Evolutionary conservation across 2,113 vertebrate species (phyloP), one percentile per base, ranked within the genome.

Genomic region (Atractosteus spatula): DNA sequence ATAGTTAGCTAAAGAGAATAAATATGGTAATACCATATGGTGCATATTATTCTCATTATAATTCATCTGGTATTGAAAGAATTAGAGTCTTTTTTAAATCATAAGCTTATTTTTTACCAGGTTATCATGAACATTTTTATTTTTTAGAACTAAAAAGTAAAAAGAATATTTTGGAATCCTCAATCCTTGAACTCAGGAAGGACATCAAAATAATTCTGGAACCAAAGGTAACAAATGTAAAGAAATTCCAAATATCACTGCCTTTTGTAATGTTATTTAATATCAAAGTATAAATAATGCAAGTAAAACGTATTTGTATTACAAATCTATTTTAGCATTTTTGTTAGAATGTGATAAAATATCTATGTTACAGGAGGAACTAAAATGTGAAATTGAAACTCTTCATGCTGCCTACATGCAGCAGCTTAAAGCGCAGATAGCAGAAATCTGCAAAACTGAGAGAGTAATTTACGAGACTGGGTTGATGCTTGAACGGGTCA

Each of bases 401-500:
- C 68, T 70, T n/a, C 74, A 76, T 56, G 64, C 68, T 5, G 8
- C 51, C 14, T 80, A 78, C 56, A 17, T 66, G 3, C 0, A 8
- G 0, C 82, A 77, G 42, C 0, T 65, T 61, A 71, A 72, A 76
- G 17, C 0, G 2, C 82, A 79, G 5, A 80, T 84, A 17, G 75
- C 78, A 71, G 59, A 6, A 29, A n/a, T 90, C 42, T 89, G 80
- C 78, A 71, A 76, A 17, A 76, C 83, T 7, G 91, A 91, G 76
- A 78, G 71, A 76, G 80, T 80, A 73, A 78, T 86, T 71, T 92
- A 85, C 41, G 77, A 85, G 75, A 3, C 81, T 8, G 80, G 83
- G 62, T 71, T 87, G 65, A 89, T 79, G 71, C 16, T 69, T 16
- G 80, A 86, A 8, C 41, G 75, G 61, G 78, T 89, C 72, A 75